Evolutionary conservation across 1,140 invertebrate species (phyloP).

Genomic region (Eubasilissa regina): DNA sequence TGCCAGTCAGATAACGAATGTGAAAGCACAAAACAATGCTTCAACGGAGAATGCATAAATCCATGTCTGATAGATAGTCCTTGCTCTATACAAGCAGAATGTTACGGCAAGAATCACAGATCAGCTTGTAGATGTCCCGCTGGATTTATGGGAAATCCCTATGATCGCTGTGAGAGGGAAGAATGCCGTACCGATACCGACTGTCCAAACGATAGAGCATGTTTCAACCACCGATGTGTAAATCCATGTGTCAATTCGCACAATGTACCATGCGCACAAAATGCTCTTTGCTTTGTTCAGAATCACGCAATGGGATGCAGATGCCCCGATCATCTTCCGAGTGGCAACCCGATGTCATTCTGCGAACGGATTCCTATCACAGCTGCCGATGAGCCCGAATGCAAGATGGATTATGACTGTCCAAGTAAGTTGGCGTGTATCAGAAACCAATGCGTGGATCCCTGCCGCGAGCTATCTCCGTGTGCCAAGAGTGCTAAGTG

Average conservation of each 20-base stretch:
- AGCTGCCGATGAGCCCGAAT: constrained; percentile 77
- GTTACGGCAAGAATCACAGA: constrained; percentile 83
- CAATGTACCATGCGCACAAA: constrained; percentile 81
- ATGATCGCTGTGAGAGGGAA: constrained; percentile 82
- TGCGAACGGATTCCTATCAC: constrained; percentile 75
- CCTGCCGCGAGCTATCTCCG: constrained; percentile 81
- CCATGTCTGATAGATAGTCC: constrained; percentile 84
- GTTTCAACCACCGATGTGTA: constrained; percentile 80
- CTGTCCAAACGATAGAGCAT: constrained; percentile 81
- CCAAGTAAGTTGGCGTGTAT: constrained; percentile 87
- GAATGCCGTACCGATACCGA: constrained; percentile 86
- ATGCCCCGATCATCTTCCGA: constrained; percentile 82
- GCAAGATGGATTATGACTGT: constrained; percentile 84
- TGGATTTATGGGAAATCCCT: constrained; percentile 83
- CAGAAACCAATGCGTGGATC: constrained; percentile 83
- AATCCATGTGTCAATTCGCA: constrained; percentile 79
- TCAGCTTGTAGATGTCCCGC: constrained; percentile 83
- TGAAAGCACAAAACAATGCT: constrained; percentile 82
- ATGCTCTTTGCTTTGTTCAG: constrained; percentile 84
- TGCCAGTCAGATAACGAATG: constrained; percentile 89
- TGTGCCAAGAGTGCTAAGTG: constrained; percentile 82
- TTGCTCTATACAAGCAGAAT: constrained; percentile 87
- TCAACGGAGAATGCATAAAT: constrained; percentile 85
- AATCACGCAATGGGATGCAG: constrained; percentile 84
- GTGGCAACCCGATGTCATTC: constrained; percentile 85